Conservation (phyloP, 92 coral and sea anemone genomes). For the Hydrozoanthus gracilis region DNA sequence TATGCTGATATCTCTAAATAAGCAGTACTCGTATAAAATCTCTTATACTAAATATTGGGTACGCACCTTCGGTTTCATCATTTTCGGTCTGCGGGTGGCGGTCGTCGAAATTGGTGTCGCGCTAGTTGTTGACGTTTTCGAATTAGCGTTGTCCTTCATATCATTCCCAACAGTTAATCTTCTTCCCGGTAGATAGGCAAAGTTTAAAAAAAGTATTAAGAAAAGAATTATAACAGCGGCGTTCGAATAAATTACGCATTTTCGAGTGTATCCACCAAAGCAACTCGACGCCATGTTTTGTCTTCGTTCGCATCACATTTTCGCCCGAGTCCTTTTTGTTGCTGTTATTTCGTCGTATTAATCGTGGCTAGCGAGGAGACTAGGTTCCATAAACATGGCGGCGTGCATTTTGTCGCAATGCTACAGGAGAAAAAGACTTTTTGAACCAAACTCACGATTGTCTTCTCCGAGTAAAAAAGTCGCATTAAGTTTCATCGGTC, state of each 20-base stretch:
- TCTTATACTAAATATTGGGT: not conserved
- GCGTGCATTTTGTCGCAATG: constrained; percentile 8
- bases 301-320: not conserved
- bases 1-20: not conserved
- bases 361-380: not conserved
- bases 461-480: not conserved
- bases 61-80: constrained; percentile 33
- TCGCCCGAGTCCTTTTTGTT: constrained; percentile 18
- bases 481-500: not conserved
- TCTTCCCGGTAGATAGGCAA: constrained; percentile 45
- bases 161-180: constrained; percentile 23
- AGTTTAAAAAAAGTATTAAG: constrained; percentile 30
- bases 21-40: not conserved
- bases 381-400: constrained; percentile 41
- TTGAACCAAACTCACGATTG: not conserved
- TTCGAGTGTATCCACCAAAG: constrained; percentile 16
- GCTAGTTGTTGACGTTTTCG: not conserved
- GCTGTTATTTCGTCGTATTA: not conserved
- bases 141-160: constrained; percentile 20
- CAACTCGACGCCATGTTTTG: constrained; percentile 29
- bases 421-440: not conserved
- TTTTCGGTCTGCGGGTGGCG: constrained; percentile 6
- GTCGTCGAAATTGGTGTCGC: not conserved
- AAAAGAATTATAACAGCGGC: constrained; percentile 28
- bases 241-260: constrained; percentile 33